Conservation (phyloP, 2,888 invertebrate species). For the Odiellus spinosus region DNA sequence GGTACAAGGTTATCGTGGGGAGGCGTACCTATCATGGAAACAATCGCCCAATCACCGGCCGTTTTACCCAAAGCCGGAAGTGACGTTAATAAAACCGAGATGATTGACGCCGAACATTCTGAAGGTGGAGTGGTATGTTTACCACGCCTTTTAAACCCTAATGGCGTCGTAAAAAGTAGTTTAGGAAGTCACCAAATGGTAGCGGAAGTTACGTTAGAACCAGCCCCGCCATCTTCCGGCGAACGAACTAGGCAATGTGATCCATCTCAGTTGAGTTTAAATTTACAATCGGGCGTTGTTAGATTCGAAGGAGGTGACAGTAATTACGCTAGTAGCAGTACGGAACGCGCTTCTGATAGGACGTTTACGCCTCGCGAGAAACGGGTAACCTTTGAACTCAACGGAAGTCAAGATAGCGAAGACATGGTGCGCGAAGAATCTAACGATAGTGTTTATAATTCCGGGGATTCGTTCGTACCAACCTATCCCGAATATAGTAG, state of each 20-base stretch:
- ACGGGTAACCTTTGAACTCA: conserved; percentile 17
- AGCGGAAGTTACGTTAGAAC: conserved; percentile 16
- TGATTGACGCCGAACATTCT: background rate
- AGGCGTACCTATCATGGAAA: conserved; percentile 13
- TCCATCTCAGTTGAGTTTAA: conserved; percentile 8
- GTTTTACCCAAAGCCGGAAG: conserved; percentile 4
- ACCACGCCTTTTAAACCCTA: conserved; percentile 1
- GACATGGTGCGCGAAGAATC: conserved; percentile 15
- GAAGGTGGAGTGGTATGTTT: background rate
- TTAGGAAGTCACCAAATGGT: conserved; percentile 9
- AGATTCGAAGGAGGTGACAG: conserved; percentile 9
- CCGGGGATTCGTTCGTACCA: conserved; percentile 16
- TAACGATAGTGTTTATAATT: conserved; percentile 15
- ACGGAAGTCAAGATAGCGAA: conserved; percentile 10
- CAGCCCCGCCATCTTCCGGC: conserved; percentile 5
- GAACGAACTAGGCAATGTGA: conserved; percentile 5
- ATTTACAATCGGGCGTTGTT: conserved; percentile 9
- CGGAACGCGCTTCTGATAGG: conserved; percentile 13
- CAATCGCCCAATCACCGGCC: conserved; percentile 14
- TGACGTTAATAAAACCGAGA: too few species aligned
- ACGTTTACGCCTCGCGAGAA: conserved; percentile 16
- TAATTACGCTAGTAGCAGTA: conserved; percentile 14
- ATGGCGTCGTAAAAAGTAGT: background rate
- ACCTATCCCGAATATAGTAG: conserved; percentile 17
- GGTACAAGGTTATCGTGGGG: conserved; percentile 11